phyloP scores from a whole-genome alignment of 2,888 invertebrate genomes.

The Dynastes hyllus region DNA sequence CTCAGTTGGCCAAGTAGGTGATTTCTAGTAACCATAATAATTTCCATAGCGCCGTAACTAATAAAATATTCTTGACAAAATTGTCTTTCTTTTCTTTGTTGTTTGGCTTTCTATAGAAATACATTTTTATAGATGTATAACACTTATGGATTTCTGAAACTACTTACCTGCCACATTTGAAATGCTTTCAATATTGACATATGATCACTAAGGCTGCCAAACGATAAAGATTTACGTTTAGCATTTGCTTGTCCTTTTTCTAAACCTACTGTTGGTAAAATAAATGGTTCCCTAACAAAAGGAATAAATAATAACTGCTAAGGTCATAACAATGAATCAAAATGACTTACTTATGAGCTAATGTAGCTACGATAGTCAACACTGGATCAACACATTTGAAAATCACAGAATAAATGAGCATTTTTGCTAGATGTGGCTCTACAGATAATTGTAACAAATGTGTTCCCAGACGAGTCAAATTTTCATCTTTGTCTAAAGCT shows the following conservation, averaged over 20 bases:
- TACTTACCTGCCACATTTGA: slow-evolving; percentile 74
- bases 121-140: not conserved
- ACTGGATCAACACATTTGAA: slow-evolving; percentile 95
- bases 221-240: slow-evolving; percentile 80
- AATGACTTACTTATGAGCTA: slow-evolving; percentile 78
- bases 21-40: slow-evolving; percentile 88
- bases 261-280: slow-evolving; percentile 81
- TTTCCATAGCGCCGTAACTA: slow-evolving; percentile 89
- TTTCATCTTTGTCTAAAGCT: slow-evolving; percentile 89
- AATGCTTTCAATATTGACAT: slow-evolving; percentile 89
- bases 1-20: slow-evolving; percentile 89
- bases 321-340: too few species aligned
- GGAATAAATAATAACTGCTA: slow-evolving; percentile 57
- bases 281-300: slow-evolving; percentile 80
- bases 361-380: slow-evolving; percentile 89
- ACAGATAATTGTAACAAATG: slow-evolving; percentile 94
- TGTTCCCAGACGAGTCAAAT: slow-evolving; percentile 89
- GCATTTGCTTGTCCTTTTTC: slow-evolving; percentile 77
- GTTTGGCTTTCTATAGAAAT: slow-evolving; percentile 72
- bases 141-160: not conserved
- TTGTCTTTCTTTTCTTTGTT: slow-evolving; percentile 77
- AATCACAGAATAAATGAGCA: slow-evolving; percentile 91
- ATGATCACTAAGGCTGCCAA: slow-evolving; percentile 90
- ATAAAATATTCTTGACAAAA: slow-evolving; percentile 87
- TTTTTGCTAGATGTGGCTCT: slow-evolving; percentile 93